Conservation (phyloP, 2,113 vertebrate genomes). For the Furnarius figulus region DNA sequence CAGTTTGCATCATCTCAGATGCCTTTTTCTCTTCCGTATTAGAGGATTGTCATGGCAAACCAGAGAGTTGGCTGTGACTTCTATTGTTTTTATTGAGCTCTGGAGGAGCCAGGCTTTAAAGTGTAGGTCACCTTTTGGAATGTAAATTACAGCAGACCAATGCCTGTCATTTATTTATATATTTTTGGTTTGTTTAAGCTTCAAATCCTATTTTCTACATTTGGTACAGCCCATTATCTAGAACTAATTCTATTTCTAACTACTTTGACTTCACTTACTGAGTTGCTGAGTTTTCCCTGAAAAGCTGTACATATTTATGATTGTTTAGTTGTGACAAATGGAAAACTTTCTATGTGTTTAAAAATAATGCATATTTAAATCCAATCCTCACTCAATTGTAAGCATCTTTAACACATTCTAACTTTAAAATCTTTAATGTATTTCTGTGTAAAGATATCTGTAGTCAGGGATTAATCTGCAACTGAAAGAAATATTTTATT, state of each 20-base stretch:
- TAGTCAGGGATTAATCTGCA: neutral
- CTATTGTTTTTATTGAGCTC: neutral
- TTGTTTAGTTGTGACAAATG: neutral
- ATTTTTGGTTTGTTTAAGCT: neutral
- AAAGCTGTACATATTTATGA: neutral
- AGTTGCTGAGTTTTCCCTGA: neutral
- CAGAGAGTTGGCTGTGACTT: neutral
- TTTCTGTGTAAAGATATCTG: neutral
- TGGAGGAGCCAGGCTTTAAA: neutral
- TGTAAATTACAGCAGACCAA: neutral
- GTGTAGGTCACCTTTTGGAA: neutral
- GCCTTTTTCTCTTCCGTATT: neutral
- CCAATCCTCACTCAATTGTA: neutral
- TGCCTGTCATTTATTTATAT: neutral
- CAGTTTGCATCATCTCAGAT: neutral
- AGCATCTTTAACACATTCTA: neutral
- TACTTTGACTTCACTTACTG: neutral
- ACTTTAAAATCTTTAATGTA: neutral
- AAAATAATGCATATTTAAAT: neutral
- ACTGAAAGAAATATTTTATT: slow-evolving; percentile 11
- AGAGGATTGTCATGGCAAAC: neutral
- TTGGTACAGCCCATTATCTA: neutral
- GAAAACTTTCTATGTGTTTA: neutral
- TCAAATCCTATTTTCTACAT: neutral
- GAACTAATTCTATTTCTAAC: neutral